Evolutionary conservation across 2,888 invertebrate species (phyloP).

Genomic region (Strigamia maritima): DNA sequence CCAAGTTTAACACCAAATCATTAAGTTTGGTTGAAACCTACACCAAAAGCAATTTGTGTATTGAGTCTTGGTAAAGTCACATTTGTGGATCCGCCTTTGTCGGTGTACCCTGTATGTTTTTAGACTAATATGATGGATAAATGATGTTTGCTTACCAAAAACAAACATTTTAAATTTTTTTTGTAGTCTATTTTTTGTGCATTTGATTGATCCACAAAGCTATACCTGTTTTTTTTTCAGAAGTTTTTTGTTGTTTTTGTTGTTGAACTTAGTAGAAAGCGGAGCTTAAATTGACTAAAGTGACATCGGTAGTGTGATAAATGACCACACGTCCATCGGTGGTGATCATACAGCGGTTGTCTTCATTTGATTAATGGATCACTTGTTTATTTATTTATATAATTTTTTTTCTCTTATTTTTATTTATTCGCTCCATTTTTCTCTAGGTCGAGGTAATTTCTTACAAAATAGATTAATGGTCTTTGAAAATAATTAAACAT

Average conservation of each 20-base stretch:
- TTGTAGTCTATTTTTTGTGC: background rate
- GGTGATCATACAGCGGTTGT: constrained; percentile 3
- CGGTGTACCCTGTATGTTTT: too few species aligned
- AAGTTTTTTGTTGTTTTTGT: background rate
- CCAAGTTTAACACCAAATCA: too few species aligned
- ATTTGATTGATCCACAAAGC: background rate
- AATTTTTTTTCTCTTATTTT: background rate
- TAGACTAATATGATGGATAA: too few species aligned
- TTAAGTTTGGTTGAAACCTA: too few species aligned
- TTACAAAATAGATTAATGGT: constrained; percentile 11
- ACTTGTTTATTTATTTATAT: constrained; percentile 8
- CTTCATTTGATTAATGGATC: constrained; percentile 26
- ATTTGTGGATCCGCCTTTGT: too few species aligned
- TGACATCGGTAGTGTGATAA: constrained; percentile 21
- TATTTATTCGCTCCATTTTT: background rate
- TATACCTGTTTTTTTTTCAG: background rate
- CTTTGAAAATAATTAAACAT: constrained; percentile 18
- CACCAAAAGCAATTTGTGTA: too few species aligned
- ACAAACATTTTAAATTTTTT: too few species aligned
- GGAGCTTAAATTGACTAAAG: constrained; percentile 7
- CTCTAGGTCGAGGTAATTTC: constrained; percentile 7
- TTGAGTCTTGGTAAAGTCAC: too few species aligned
- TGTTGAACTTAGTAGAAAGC: background rate
- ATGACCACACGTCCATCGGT: constrained; percentile 28
- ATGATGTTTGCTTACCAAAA: too few species aligned